These are phyloP conservation scores for Rhizoglyphus robini DNA, from an alignment of 1,140 invertebrate species.

Conservation along the genomic window DNA sequence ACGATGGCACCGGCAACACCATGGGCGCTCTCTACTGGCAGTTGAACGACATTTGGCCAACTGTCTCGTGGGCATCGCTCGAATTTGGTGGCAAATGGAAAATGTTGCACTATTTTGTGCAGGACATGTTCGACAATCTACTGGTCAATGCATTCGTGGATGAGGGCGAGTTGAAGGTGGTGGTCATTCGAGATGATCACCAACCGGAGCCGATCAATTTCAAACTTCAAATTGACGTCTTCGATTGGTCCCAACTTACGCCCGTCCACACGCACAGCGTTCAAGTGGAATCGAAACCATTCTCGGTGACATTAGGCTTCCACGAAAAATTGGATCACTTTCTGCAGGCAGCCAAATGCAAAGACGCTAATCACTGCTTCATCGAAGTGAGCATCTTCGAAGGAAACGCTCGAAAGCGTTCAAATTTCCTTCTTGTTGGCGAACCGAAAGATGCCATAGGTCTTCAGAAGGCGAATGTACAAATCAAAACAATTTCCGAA, in stretches of 20 bases:
- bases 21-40: constrained; percentile 99
- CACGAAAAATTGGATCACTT: constrained; percentile 7
- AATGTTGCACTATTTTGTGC: constrained; percentile 79
- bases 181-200: constrained; percentile 21
- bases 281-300: not conserved
- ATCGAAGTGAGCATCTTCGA: constrained; percentile 8
- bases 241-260: constrained; percentile 13
- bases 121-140: constrained; percentile 63
- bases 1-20: constrained; percentile 48
- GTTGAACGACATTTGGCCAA: constrained; percentile 95
- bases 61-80: constrained; percentile 87
- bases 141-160: constrained; percentile 43
- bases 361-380: not conserved
- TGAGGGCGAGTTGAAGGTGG: constrained; percentile 25
- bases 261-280: constrained; percentile 7
- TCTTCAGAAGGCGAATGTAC: not conserved
- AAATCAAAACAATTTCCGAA: not conserved
- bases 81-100: constrained; percentile 72
- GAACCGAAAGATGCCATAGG: not conserved
- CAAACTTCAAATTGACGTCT: constrained; percentile 20
- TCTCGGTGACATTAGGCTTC: constrained; percentile 3
- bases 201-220: not conserved
- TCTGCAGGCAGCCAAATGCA: not conserved
- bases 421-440: constrained; percentile 16
- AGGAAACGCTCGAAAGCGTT: not conserved